Conservation (phyloP, 2,888 invertebrate species). For the Drosophila longiperda region DNA sequence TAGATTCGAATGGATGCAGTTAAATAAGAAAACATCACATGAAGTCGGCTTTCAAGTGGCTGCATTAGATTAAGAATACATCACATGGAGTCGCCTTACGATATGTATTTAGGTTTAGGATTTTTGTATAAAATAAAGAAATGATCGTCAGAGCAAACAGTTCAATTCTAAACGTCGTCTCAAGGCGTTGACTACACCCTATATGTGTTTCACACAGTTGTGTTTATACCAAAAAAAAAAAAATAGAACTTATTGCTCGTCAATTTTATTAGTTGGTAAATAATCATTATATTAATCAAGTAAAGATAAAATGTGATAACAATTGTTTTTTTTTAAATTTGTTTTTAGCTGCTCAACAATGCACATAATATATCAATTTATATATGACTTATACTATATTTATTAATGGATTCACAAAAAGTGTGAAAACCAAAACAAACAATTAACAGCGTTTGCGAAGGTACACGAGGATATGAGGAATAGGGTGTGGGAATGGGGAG, state of each 20-base stretch:
- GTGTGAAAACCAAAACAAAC: neutral
- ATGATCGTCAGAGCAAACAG: too few relatives aligned
- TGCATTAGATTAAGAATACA: too few relatives aligned
- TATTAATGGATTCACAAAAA: constrained; percentile 8
- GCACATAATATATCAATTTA: neutral
- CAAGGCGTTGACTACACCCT: too few relatives aligned
- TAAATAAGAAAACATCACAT: too few relatives aligned
- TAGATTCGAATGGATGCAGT: too few relatives aligned
- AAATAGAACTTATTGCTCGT: constrained; percentile 12
- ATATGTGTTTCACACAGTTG: neutral
- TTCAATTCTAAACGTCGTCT: too few relatives aligned
- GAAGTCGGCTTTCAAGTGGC: too few relatives aligned
- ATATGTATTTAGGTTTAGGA: too few relatives aligned
- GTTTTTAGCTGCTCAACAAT: constrained; percentile 50
- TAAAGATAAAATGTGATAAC: constrained; percentile 49
- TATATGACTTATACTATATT: constrained; percentile 31
- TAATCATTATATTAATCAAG: constrained; percentile 13
- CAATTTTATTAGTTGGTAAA: constrained; percentile 40
- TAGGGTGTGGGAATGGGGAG: neutral
- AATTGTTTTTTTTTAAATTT: constrained; percentile 28
- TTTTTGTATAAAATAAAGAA: too few relatives aligned
- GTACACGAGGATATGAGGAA: neutral
- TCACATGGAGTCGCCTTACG: too few relatives aligned
- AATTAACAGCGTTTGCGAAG: constrained; percentile 2
- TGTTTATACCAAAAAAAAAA: constrained; percentile 16